Percentiles rank a stretch among this genome's conserved stretches.
Evolutionary conservation across 2,113 vertebrate species (phyloP).

Genomic region (Menidia beryllina): DNA sequence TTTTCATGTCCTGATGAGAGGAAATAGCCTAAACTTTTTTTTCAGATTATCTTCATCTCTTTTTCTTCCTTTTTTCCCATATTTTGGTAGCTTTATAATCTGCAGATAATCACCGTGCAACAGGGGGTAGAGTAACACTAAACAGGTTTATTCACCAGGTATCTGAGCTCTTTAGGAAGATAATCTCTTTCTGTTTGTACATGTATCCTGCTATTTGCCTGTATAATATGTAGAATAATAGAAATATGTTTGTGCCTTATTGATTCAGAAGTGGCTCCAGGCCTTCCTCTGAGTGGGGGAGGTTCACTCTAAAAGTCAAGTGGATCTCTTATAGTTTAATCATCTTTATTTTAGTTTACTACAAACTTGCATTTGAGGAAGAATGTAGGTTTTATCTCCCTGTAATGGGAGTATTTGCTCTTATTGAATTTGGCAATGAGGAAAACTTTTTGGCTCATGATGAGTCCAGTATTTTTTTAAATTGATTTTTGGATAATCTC

Average conservation of each 20-base stretch:
- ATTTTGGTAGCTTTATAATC: neutral
- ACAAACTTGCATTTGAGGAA: neutral
- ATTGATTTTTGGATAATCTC: slow-evolving; percentile 10
- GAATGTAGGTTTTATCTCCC: neutral
- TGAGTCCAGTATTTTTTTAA: slow-evolving; percentile 15
- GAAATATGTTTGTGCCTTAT: slow-evolving; percentile 14
- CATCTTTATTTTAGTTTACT: slow-evolving; percentile 21
- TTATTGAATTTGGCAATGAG: slow-evolving; percentile 10
- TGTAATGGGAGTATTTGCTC: no score
- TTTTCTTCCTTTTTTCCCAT: slow-evolving; percentile 20
- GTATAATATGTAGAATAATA: slow-evolving; percentile 1
- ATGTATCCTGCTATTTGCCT: slow-evolving; percentile 2
- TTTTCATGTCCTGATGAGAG: slow-evolving; percentile 31
- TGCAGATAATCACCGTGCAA: neutral
- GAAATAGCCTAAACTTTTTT: slow-evolving; percentile 46
- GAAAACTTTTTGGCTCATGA: neutral
- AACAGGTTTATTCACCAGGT: no score
- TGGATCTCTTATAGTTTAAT: slow-evolving; percentile 44
- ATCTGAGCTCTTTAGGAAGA: slow-evolving; percentile 13
- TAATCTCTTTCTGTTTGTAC: slow-evolving; percentile 14
- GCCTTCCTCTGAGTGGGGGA: slow-evolving; percentile 29
- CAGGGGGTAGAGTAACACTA: neutral
- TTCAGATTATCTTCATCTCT: slow-evolving; percentile 55
- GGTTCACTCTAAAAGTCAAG: slow-evolving; percentile 49
- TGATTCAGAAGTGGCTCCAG: slow-evolving; percentile 44